phyloP scores from a whole-genome alignment of 2,113 vertebrate species.

The Tychaedon coryphoeus region DNA sequence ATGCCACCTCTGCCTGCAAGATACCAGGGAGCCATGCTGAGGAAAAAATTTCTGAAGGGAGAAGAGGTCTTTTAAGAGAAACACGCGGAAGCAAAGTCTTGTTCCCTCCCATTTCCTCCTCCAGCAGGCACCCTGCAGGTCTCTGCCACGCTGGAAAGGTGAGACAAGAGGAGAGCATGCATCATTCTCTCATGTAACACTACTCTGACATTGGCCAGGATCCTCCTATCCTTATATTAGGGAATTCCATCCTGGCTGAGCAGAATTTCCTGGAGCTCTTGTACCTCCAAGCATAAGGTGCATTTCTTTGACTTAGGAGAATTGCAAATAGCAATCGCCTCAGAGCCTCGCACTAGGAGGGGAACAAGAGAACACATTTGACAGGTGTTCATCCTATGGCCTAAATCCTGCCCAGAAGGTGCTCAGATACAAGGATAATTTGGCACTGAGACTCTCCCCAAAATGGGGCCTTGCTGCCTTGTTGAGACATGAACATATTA shows the following conservation, averaged over 20 bases:
- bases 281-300: background rate
- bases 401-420: background rate
- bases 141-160: background rate
- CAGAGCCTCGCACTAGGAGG: background rate
- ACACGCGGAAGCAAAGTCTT: background rate
- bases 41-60: background rate
- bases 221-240: background rate
- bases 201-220: background rate
- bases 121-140: background rate
- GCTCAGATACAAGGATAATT: background rate
- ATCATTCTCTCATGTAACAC: background rate
- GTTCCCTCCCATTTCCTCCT: background rate
- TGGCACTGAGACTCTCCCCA: background rate
- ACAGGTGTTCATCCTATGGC: accelerated
- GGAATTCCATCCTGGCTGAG: background rate
- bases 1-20: background rate
- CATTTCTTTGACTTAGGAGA: background rate
- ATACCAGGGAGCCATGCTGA: background rate
- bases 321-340: background rate
- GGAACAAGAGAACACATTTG: background rate
- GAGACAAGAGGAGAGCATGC: background rate
- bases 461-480: background rate
- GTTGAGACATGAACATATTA: background rate
- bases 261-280: background rate
- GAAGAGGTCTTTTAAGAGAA: background rate